phyloP scores from a whole-genome alignment of 1,140 invertebrate species.

The Macrosteles quadrilineatus region DNA sequence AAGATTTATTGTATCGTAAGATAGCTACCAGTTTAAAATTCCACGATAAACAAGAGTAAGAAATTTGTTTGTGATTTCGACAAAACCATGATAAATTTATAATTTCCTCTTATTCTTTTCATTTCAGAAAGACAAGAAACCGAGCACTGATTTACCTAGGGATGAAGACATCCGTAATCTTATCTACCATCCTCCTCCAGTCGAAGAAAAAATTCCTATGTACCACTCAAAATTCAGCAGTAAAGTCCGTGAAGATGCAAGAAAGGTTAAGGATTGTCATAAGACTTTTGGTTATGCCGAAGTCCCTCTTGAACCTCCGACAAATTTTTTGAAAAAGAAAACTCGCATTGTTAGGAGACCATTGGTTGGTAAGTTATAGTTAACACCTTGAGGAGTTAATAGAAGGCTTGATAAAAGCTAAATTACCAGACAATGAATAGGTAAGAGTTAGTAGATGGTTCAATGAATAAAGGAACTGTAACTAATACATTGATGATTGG shows the following conservation, averaged over 20 bases:
- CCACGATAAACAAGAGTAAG: no score
- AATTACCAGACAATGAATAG: neutral
- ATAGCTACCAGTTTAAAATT: no score
- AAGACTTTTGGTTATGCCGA: slow-evolving; percentile 39
- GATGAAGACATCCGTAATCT: slow-evolving; percentile 37
- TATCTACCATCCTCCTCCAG: slow-evolving; percentile 29
- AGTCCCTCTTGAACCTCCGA: slow-evolving; percentile 22
- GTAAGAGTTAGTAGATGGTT: neutral
- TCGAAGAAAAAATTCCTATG: slow-evolving; percentile 35
- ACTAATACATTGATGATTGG: no score
- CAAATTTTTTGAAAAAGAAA: slow-evolving; percentile 36
- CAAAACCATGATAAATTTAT: no score
- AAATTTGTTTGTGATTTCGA: no score
- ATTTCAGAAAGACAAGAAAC: no score
- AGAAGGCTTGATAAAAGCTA: neutral
- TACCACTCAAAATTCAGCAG: slow-evolving; percentile 38
- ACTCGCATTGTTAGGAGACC: slow-evolving; percentile 29
- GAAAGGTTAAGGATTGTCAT: slow-evolving; percentile 33
- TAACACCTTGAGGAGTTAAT: neutral
- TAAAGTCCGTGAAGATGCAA: slow-evolving; percentile 28
- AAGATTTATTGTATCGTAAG: no score
- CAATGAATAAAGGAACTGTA: no score
- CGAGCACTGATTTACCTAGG: no score
- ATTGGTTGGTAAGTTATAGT: slow-evolving; percentile 31
- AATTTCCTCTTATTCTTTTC: no score